Conservation (phyloP, 1,140 invertebrate genomes). For the Tetraneura akinire region DNA sequence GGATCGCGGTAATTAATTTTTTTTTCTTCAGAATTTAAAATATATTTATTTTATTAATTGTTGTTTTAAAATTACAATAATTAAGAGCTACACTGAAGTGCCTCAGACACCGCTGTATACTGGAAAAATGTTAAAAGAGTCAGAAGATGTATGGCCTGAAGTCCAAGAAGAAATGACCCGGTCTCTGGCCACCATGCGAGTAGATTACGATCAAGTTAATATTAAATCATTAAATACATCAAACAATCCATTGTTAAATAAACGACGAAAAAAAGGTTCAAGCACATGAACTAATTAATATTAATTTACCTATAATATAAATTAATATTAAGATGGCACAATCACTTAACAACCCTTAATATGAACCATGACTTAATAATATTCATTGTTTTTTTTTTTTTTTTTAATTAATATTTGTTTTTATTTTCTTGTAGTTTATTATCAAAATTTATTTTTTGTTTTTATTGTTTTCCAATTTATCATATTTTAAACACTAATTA, state of each 20-base stretch:
- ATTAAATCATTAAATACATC: constrained; percentile 88
- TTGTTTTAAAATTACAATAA: constrained; percentile 54
- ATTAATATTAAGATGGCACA: not conserved
- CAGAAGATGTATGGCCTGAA: constrained; percentile 90
- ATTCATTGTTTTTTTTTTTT: not conserved
- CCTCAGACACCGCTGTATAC: constrained; percentile 93
- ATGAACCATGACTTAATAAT: not conserved
- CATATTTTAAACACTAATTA: too few species aligned
- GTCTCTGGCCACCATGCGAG: constrained; percentile 93
- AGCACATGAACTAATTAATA: constrained; percentile 52
- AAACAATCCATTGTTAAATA: constrained; percentile 88
- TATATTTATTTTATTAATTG: too few species aligned
- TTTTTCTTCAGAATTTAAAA: too few species aligned
- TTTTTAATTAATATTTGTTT: not conserved
- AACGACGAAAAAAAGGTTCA: constrained; percentile 69
- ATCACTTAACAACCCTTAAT: not conserved
- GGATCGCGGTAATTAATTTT: constrained; percentile 79
- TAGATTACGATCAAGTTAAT: constrained; percentile 87
- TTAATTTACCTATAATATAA: not conserved
- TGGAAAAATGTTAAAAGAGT: constrained; percentile 81
- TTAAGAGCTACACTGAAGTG: constrained; percentile 80
- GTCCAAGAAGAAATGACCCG: constrained; percentile 98
- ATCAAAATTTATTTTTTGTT: too few species aligned
- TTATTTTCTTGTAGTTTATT: not conserved
- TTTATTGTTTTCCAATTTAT: too few species aligned